A percentile compares a stretch with the other conserved stretches of the same genome.
Conservation (phyloP, 2,113 vertebrate species). For the Steatornis caripensis region DNA sequence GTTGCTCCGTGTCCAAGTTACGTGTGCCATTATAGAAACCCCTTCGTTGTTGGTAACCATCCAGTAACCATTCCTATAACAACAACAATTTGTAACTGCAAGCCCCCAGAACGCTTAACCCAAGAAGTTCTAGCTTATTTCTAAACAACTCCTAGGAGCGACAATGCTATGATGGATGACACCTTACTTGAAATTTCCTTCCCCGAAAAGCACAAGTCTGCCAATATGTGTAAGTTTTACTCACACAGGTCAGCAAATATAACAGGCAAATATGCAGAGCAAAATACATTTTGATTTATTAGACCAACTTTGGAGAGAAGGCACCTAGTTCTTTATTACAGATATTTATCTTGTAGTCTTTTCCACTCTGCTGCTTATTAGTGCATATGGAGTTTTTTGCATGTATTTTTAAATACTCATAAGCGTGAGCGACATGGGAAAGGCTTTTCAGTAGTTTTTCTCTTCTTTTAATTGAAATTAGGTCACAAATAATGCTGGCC, state of each 20-base stretch:
- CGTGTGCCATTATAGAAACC: neutral
- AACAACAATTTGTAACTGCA: neutral
- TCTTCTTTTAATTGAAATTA: neutral
- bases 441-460: neutral
- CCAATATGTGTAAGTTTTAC: slow-evolving; percentile 9
- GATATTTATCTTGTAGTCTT: slow-evolving; percentile 14
- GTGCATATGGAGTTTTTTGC: neutral
- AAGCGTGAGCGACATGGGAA: neutral
- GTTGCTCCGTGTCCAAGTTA: neutral
- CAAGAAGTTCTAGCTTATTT: neutral
- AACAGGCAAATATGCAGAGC: slow-evolving; percentile 16
- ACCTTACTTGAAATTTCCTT: neutral
- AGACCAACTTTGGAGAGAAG: neutral
- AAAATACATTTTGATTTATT: slow-evolving; percentile 50
- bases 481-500: neutral
- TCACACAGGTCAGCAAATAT: slow-evolving; percentile 29
- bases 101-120: neutral
- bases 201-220: neutral
- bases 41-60: neutral
- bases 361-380: neutral
- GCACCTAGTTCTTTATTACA: neutral
- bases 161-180: neutral
- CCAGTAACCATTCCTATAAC: neutral
- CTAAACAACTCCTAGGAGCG: neutral
- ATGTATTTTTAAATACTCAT: neutral